A percentile compares a stretch with the other conserved stretches of the same genome.
Evolutionary conservation across 2,888 invertebrate species (phyloP).

Genomic region (Xestia sexstrigata): DNA sequence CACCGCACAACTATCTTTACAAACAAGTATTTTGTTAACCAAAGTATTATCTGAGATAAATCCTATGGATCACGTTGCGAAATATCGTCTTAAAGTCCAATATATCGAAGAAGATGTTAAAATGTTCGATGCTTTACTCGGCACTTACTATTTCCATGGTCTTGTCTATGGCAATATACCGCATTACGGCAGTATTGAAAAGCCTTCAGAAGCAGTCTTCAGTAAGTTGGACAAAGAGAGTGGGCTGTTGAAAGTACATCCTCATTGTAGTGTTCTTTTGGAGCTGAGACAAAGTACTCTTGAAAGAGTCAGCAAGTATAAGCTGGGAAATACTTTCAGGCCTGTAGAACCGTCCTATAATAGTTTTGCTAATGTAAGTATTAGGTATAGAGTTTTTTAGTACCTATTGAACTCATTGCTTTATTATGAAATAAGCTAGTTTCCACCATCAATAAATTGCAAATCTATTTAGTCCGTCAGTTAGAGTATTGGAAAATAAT

Average conservation of each 20-base stretch:
- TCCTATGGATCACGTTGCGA: slow-evolving; percentile 95
- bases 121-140: slow-evolving; percentile 90
- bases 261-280: slow-evolving; percentile 84
- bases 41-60: slow-evolving; percentile 92
- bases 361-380: slow-evolving; percentile 88
- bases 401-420: neutral
- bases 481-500: too few species aligned
- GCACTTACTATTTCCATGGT: slow-evolving; percentile 90
- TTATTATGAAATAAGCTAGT: neutral
- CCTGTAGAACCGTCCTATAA: slow-evolving; percentile 88
- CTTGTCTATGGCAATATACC: slow-evolving; percentile 80
- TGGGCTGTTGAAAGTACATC: slow-evolving; percentile 83
- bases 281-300: slow-evolving; percentile 80
- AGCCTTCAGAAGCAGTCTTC: slow-evolving; percentile 72
- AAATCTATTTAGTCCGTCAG: too few species aligned
- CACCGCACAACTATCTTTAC: slow-evolving; percentile 78
- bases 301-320: slow-evolving; percentile 83
- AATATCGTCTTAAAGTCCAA: slow-evolving; percentile 93
- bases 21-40: slow-evolving; percentile 90
- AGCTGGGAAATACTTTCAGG: slow-evolving; percentile 90
- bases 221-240: slow-evolving; percentile 68
- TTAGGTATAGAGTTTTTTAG: neutral
- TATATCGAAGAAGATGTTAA: slow-evolving; percentile 93
- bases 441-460: too few species aligned
- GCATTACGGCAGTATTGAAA: slow-evolving; percentile 77